Base-by-base conservation (phyloP, 2,888 invertebrate genomes). In the Sinhomidia bicolor region DNA sequence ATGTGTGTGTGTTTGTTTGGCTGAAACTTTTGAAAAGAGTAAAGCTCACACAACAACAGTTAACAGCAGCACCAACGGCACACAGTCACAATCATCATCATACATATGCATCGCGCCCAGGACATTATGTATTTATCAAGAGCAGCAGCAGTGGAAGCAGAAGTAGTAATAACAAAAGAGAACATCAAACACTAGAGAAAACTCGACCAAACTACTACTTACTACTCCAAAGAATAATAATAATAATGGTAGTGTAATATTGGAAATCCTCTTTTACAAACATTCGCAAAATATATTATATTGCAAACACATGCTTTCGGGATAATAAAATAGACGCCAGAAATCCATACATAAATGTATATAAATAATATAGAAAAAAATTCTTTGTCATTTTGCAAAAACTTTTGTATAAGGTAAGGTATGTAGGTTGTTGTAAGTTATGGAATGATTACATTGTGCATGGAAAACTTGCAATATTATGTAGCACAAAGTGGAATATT, bases 371-470 rank as follows among this genome's bases (percentile, higher is more conserved):
- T 12, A 12, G 10, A n/a, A 71, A 36, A 29, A n/a, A n/a, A 79
- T 57, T 79, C 79, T 17, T 54, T 78, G 26, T 79, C 79, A 79
- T 79, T 79, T 41, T 57, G 20, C 32, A 12, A 51, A 54, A 32
- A 10, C 4, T n/a, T n/a, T 26, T 44, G n/a, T 6, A 54, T 29
- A 54, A 12, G 32, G 12, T 78, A 32, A 78, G 6, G n/a, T n/a
- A n/a, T n/a, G n/a, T n/a, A n/a, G n/a, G n/a, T n/a, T n/a, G n/a
- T n/a, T 60, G 57, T 29, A 23, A 62, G 62, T 62, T 62, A 62
- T 62, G 10, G 62, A 62, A 29, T 62, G 62, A 62, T 62, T 29
- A 57, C 23, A 1, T 23, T 1, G 20, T 23, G 23, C 12, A 57
- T 23, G 57, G 23, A 14, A 62, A 12, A 62, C 29, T 4, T 14